Base-by-base conservation (phyloP, 2,113 vertebrate genomes). In the Oryzias celebensis region DNA sequence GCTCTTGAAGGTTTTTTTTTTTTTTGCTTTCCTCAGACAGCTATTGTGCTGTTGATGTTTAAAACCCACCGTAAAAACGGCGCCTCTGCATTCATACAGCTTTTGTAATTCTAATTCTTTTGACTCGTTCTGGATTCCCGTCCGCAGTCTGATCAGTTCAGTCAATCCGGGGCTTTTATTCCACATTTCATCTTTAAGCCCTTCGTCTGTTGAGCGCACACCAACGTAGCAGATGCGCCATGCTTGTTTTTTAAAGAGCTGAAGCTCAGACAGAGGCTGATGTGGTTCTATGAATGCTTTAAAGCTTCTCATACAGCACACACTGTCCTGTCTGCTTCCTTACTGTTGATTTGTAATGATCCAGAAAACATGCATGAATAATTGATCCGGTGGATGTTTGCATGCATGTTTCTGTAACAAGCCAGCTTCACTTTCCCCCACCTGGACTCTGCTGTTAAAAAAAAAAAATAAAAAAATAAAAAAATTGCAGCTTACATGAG, bases 171-270 rank as follows among this genome's bases (percentile, higher is more conserved):
- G 42, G 48, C 43, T 24, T 43, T 49, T 26, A 16, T 51, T 20
- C 3, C 1, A 49, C 31, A 8, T 62, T 23, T 26, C 36, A 20
- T 18, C 52, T 60, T 51, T 28, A 43, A 51, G 55, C 3, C 64
- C 26, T 51, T 48, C 31, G 52, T n/a, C 63, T 59, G 60, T 63
- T 73, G 52, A 52, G 65, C 70, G 59, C 48, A 65, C 17, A 48
- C 61, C 58, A 20, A 45, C 65, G 74, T 69, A 73, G 61, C 71
- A 66, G 75, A 73, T 68, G 64, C 77, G 56, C 75, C 79, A 80
- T 75, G 80, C 76, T 78, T 68, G 62, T 78, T 73, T 80, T 45
- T 58, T 66, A 77, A 71, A 58, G 68, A 74, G 55, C 66, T 43
- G 36, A n/a, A 44, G 60, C 60, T 51, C 10, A 10, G 16, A 24